Conservation (phyloP, 2,888 invertebrate species). For the Plemyria rubiginata region DNA sequence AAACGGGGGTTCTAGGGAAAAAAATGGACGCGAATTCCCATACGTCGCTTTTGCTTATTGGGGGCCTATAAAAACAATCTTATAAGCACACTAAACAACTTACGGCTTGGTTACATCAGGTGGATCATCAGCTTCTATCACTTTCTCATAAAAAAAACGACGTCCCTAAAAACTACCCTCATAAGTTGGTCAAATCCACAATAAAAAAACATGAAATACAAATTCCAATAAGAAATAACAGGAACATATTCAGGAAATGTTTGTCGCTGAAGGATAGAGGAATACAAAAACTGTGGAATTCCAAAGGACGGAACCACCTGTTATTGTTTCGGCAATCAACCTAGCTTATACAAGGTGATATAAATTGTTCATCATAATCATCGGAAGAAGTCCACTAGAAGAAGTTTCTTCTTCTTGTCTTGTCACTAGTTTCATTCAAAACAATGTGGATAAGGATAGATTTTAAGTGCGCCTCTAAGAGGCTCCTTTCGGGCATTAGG, state of each 20-base stretch:
- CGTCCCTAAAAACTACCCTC: too few species aligned
- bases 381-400: too few species aligned
- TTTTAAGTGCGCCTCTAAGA: too few species aligned
- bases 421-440: too few species aligned
- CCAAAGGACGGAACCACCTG: constrained; percentile 79
- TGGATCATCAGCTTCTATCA: background rate
- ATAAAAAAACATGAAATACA: too few species aligned
- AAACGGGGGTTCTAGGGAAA: constrained; percentile 53
- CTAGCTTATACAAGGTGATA: constrained; percentile 51
- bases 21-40: constrained; percentile 47
- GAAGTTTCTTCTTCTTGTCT: too few species aligned
- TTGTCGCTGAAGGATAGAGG: constrained; percentile 34
- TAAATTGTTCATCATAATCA: too few species aligned
- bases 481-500: too few species aligned
- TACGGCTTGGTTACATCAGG: background rate
- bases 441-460: too few species aligned
- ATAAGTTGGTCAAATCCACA: too few species aligned
- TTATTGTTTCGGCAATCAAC: constrained; percentile 58
- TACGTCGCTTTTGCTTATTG: constrained; percentile 20
- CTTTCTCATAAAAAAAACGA: background rate
- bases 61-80: constrained; percentile 15
- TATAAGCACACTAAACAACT: constrained; percentile 15
- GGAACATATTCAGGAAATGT: constrained; percentile 35
- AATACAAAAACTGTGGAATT: constrained; percentile 72
- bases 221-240: constrained; percentile 30